Percentiles rank a stretch among this genome's conserved stretches.
Evolutionary conservation across 64 coral and sea anemone species (phyloP).

Genomic region (Stylophora pistillata): DNA sequence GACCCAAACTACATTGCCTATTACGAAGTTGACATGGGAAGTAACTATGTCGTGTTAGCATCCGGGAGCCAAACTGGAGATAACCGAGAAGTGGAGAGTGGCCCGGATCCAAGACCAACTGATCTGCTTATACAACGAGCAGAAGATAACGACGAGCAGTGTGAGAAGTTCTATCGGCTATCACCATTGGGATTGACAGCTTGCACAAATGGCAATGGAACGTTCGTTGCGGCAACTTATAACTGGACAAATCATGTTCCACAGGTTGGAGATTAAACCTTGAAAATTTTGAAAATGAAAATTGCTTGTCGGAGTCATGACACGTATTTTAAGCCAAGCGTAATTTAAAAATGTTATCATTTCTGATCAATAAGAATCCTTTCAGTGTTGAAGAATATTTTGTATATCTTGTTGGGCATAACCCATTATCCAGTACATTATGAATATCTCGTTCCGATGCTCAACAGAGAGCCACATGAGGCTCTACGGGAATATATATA

Average conservation of each 20-base stretch:
- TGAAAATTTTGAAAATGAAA: not conserved
- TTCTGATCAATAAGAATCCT: too few species aligned
- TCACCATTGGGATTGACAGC: constrained; percentile 31
- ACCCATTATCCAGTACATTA: too few species aligned
- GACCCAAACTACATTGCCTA: constrained; percentile 65
- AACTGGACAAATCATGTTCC: constrained; percentile 23
- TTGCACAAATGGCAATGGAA: constrained; percentile 20
- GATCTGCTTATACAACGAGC: constrained; percentile 20
- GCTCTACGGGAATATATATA: too few species aligned
- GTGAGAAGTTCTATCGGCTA: constrained; percentile 45
- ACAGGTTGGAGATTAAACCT: not conserved
- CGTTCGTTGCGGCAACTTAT: constrained; percentile 6
- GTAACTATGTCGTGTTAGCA: constrained; percentile 47
- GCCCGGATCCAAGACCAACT: constrained; percentile 42
- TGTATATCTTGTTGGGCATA: too few species aligned
- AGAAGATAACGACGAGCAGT: not conserved
- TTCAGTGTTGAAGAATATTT: too few species aligned
- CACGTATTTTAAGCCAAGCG: too few species aligned
- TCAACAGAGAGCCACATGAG: too few species aligned
- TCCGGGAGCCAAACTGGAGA: constrained; percentile 55
- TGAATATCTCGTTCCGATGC: too few species aligned
- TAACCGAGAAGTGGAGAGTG: constrained; percentile 48
- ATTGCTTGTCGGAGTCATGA: too few species aligned
- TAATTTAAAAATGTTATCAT: too few species aligned
- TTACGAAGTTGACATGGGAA: constrained; percentile 50